Percentiles rank a stretch among this genome's conserved stretches.
Evolutionary conservation across 2,888 invertebrate species (phyloP).

Genomic region (Noctua janthe): DNA sequence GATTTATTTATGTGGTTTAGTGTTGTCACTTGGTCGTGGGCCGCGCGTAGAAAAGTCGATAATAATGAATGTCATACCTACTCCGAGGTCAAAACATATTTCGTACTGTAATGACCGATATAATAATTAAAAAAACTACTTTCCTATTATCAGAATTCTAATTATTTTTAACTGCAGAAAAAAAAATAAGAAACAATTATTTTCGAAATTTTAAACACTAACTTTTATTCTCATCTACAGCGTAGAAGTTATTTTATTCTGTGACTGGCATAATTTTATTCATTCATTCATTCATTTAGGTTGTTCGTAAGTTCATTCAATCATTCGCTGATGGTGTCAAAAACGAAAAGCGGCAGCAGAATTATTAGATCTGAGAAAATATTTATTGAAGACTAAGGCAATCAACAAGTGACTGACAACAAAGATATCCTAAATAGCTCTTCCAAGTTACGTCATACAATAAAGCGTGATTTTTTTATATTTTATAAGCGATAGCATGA

Average conservation of each 20-base stretch:
- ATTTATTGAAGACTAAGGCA: no score
- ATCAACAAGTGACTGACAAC: no score
- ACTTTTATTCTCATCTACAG: conserved; percentile 15
- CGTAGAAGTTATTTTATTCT: conserved; percentile 1
- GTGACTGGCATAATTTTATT: neutral
- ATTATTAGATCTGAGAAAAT: no score
- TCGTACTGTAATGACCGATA: neutral
- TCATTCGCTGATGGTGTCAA: neutral
- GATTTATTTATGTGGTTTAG: conserved; percentile 62
- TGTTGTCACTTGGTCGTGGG: conserved; percentile 15
- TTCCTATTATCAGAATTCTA: neutral
- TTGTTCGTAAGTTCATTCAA: neutral
- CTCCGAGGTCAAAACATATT: neutral
- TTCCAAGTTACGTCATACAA: no score
- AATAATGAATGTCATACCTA: conserved; percentile 20
- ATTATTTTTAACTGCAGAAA: neutral
- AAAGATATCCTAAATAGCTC: no score
- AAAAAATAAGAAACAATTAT: neutral
- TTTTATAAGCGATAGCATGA: no score
- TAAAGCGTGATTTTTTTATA: no score
- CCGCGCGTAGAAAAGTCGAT: conserved; percentile 32
- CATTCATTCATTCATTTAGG: conserved; percentile 8
- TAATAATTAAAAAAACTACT: neutral
- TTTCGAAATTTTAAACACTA: neutral
- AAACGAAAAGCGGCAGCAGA: no score